Conservation (phyloP, 2,888 invertebrate species). For the Cybosia mesomella region DNA sequence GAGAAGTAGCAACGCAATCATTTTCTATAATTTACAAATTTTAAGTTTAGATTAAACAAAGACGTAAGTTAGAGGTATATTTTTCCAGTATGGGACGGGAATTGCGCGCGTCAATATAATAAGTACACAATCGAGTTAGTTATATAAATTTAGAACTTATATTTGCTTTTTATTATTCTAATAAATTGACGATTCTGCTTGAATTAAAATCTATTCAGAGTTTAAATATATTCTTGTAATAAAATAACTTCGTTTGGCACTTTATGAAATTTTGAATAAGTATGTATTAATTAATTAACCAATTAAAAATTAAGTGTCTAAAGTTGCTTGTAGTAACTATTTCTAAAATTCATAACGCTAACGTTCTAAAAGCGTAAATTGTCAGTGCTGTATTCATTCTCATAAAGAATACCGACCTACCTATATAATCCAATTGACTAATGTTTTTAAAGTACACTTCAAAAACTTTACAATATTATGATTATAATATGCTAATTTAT, state of each 20-base stretch:
- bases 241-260: too few species aligned
- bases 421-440: too few species aligned
- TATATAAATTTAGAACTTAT: neutral
- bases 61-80: neutral
- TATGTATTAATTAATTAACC: too few species aligned
- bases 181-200: neutral
- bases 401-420: too few species aligned
- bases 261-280: too few species aligned
- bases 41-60: neutral
- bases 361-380: too few species aligned
- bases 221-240: neutral
- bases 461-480: neutral
- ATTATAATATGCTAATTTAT: neutral
- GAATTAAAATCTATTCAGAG: neutral
- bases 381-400: too few species aligned
- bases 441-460: too few species aligned
- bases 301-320: too few species aligned
- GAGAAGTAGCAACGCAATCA: conserved; percentile 56
- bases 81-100: neutral
- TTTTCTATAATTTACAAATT: conserved; percentile 23
- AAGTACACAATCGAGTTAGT: neutral
- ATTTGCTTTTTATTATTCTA: neutral
- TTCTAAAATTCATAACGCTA: too few species aligned
- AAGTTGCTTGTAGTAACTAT: too few species aligned
- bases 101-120: too few species aligned